Evolutionary conservation across 2,797 vertebrate genomes (phyloP).

Genomic region (Pelobates cultripes): DNA sequence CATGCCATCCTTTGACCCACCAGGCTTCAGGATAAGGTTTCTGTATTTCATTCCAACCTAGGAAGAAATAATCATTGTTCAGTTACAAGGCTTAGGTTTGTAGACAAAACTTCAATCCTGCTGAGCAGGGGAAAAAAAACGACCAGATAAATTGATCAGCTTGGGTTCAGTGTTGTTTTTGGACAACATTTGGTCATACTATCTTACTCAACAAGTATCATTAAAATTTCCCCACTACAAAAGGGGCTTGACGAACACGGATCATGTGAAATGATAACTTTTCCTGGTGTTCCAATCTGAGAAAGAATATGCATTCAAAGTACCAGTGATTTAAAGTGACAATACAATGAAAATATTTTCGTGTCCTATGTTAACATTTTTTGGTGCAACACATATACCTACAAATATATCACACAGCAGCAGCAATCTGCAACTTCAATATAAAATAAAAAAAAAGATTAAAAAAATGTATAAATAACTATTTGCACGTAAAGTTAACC

Average conservation of each 20-base stretch:
- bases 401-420: too few species aligned
- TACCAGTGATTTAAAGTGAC: too few species aligned
- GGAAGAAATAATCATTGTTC: slow-evolving; percentile 9
- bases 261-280: neutral
- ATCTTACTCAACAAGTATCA: slow-evolving; percentile 8
- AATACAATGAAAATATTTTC: too few species aligned
- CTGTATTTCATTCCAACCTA: slow-evolving; percentile 93
- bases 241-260: neutral
- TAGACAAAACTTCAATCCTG: neutral
- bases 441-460: too few species aligned
- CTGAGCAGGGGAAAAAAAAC: neutral
- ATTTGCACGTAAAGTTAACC: too few species aligned
- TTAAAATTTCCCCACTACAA: neutral
- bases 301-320: too few species aligned
- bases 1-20: slow-evolving; percentile 88
- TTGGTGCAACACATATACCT: too few species aligned
- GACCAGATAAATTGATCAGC: slow-evolving; percentile 8
- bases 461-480: too few species aligned
- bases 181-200: neutral
- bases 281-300: too few species aligned
- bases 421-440: too few species aligned
- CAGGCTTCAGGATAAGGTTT: slow-evolving; percentile 85
- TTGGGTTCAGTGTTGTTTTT: neutral
- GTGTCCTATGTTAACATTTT: too few species aligned
- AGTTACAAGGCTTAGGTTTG: neutral